Conservation (phyloP, 2,888 invertebrate genomes). For the Heteromyza rotundicornis region DNA sequence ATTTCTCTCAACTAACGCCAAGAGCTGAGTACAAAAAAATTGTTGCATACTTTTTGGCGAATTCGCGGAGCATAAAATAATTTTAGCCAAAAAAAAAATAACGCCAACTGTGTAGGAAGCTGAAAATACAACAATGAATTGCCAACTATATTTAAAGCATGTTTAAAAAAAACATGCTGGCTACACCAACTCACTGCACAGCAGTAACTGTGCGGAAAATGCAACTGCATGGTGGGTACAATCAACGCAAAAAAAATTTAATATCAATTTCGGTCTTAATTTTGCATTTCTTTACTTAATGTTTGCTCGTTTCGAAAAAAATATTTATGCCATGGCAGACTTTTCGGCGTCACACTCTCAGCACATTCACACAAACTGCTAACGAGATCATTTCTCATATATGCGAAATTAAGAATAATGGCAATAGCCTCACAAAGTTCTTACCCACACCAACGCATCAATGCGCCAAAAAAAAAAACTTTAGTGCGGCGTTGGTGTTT, state of each 20-base stretch:
- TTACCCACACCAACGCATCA: neutral
- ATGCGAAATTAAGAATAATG: conserved; percentile 18
- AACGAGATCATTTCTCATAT: conserved; percentile 24
- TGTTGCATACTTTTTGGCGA: conserved; percentile 4
- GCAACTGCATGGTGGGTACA: too few species aligned
- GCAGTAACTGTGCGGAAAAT: neutral
- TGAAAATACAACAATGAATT: neutral
- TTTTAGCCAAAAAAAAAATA: conserved; percentile 51
- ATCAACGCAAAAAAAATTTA: conserved; percentile 12
- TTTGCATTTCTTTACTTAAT: neutral
- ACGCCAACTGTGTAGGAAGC: conserved; percentile 25
- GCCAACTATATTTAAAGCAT: neutral
- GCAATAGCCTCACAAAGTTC: conserved; percentile 4
- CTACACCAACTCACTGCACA: neutral
- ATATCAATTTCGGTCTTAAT: conserved; percentile 3
- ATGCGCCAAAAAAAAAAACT: neutral
- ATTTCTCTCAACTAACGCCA: neutral
- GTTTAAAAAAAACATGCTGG: neutral
- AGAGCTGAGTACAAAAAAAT: too few species aligned
- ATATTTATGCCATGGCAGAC: conserved; percentile 31
- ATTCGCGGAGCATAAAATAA: conserved; percentile 47
- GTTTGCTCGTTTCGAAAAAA: conserved; percentile 8
- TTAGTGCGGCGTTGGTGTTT: neutral
- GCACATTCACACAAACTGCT: conserved; percentile 5
- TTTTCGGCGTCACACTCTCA: conserved; percentile 35